A percentile compares a stretch with the other conserved stretches of the same genome.
Conservation (phyloP, 2,113 vertebrate genomes). For the Naja naja region DNA sequence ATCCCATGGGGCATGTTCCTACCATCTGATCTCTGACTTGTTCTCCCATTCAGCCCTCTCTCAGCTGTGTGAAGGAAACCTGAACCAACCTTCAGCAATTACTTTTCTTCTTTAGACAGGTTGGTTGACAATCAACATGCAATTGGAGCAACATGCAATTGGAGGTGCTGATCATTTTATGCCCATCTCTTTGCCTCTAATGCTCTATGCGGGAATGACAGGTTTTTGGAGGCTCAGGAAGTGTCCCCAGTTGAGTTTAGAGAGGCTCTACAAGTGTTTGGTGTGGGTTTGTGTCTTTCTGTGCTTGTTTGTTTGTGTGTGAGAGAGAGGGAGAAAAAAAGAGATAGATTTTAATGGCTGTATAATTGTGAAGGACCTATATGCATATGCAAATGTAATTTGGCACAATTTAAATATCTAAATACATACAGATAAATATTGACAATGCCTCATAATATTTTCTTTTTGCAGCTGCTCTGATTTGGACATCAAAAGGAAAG, state of each 20-base stretch:
- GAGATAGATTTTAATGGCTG: background rate
- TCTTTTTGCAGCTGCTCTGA: background rate
- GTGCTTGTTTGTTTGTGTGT: background rate
- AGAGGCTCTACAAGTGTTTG: background rate
- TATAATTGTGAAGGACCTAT: background rate
- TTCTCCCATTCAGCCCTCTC: background rate
- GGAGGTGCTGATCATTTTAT: background rate
- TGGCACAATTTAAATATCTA: background rate
- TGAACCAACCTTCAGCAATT: background rate
- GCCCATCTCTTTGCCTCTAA: background rate
- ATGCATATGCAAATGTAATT: background rate
- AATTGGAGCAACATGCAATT: background rate
- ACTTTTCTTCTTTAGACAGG: background rate
- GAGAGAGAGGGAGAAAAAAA: background rate
- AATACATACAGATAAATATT: background rate
- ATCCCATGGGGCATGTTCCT: background rate
- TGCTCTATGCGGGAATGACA: background rate
- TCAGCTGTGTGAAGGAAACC: background rate
- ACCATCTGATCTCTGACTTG: background rate
- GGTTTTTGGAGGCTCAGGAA: background rate
- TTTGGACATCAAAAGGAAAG: background rate
- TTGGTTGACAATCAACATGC: background rate
- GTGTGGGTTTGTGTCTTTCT: background rate
- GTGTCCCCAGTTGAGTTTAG: background rate
- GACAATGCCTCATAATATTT: background rate